Conservation (phyloP, 2,888 invertebrate genomes). For the Xylophagus ater region DNA sequence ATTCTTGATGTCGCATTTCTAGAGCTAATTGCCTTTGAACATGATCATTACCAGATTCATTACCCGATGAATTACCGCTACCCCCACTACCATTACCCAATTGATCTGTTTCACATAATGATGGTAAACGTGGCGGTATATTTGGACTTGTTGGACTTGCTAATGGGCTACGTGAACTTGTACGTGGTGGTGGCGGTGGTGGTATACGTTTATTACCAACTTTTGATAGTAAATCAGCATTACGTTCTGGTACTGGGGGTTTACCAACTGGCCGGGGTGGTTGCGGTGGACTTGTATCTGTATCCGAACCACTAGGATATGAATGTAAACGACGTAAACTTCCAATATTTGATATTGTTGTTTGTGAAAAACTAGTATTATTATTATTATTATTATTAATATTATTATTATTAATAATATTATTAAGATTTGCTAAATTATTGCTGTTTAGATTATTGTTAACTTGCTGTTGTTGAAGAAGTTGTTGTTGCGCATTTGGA, state of each 20-base stretch:
- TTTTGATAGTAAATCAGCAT: conserved; percentile 62
- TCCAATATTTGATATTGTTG: conserved; percentile 38
- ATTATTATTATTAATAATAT: no score
- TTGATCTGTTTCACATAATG: conserved; percentile 31
- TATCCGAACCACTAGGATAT: conserved; percentile 77
- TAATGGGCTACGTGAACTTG: conserved; percentile 76
- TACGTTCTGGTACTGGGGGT: conserved; percentile 74
- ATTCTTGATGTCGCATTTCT: conserved; percentile 79
- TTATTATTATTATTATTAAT: conserved; percentile 32
- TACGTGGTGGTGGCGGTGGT: conserved; percentile 86
- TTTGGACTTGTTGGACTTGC: conserved; percentile 71
- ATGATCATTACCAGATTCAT: conserved; percentile 66
- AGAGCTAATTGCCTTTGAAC: conserved; percentile 61
- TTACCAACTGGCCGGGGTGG: conserved; percentile 53
- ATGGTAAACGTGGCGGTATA: conserved; percentile 47
- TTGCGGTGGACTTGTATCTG: conserved; percentile 64
- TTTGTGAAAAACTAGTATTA: conserved; percentile 2
- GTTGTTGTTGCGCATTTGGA: conserved; percentile 21
- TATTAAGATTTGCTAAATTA: no score
- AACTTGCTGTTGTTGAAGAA: conserved; percentile 23
- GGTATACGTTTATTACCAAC: conserved; percentile 65
- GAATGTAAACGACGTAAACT: conserved; percentile 67
- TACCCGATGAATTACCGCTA: conserved; percentile 56
- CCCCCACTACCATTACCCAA: conserved; percentile 23
- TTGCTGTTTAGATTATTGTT: conserved; percentile 37